These are phyloP conservation scores for Poecilia velifera DNA, from an alignment of 2,797 vertebrate species.

Conservation along the genomic window DNA sequence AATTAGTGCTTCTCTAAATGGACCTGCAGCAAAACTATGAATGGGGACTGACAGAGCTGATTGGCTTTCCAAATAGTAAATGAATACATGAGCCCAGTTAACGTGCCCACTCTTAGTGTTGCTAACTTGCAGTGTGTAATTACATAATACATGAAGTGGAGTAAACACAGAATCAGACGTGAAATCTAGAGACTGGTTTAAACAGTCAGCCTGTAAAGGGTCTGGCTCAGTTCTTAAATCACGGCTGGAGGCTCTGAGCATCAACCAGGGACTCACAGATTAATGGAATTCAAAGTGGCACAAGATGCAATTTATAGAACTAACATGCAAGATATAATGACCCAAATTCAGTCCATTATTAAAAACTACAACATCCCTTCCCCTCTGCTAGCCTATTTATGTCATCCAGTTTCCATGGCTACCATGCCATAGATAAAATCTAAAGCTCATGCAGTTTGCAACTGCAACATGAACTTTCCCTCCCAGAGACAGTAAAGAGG, in stretches of 20 bases:
- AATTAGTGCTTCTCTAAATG: slow-evolving; percentile 48
- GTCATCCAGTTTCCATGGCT: slow-evolving; percentile 85
- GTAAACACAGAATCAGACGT: slow-evolving; percentile 51
- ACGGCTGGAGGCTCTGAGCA: slow-evolving; percentile 64
- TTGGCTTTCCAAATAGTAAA: slow-evolving; percentile 43
- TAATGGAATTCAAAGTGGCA: slow-evolving; percentile 83
- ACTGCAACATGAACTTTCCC: slow-evolving; percentile 70
- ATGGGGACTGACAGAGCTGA: slow-evolving; percentile 41
- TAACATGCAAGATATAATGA: slow-evolving; percentile 80
- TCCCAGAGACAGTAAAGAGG: slow-evolving; percentile 29
- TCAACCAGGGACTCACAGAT: slow-evolving; percentile 79
- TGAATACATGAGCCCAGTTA: slow-evolving; percentile 57
- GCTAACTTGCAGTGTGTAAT: slow-evolving; percentile 36
- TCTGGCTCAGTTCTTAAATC: slow-evolving; percentile 49
- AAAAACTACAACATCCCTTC: slow-evolving; percentile 75
- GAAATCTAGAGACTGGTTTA: slow-evolving; percentile 7
- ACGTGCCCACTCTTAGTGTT: slow-evolving; percentile 27
- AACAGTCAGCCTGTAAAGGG: slow-evolving; percentile 38
- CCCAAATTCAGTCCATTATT: slow-evolving; percentile 84
- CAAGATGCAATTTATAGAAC: slow-evolving; percentile 83
- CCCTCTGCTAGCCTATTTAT: slow-evolving; percentile 82
- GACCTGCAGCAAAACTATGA: slow-evolving; percentile 50
- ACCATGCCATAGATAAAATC: slow-evolving; percentile 77
- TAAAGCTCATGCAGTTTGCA: slow-evolving; percentile 67
- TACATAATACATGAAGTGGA: slow-evolving; percentile 52